Percentiles rank a stretch among this genome's conserved stretches.
Evolutionary conservation across 2,113 vertebrate genomes (phyloP).

Genomic region (Labrus mixtus): DNA sequence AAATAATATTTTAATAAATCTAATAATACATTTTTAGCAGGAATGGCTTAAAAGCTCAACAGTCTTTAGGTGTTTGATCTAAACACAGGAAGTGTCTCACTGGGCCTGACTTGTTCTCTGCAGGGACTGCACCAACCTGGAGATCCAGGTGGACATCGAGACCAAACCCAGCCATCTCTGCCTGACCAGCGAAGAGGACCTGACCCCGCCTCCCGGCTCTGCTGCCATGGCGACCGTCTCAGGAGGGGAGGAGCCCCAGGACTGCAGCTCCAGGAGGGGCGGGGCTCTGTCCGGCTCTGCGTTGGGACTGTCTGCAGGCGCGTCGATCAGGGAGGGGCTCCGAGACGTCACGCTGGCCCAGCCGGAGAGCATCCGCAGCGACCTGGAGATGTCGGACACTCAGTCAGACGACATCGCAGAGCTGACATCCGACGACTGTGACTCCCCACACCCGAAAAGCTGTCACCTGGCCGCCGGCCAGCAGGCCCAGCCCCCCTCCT

Average conservation of each 20-base stretch:
- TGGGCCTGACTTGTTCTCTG: background rate
- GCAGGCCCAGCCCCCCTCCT: constrained; percentile 68
- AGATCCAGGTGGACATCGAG: constrained; percentile 99
- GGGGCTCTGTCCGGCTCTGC: constrained; percentile 74
- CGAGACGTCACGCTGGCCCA: constrained; percentile 95
- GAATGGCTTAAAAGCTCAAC: no score
- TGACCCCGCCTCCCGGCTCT: constrained; percentile 85
- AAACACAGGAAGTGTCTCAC: no score
- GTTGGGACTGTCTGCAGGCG: constrained; percentile 76
- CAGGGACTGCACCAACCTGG: constrained; percentile 98
- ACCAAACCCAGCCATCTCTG: constrained; percentile 97
- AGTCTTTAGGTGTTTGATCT: no score
- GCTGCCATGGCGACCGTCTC: constrained; percentile 66
- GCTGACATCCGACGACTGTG: constrained; percentile 95
- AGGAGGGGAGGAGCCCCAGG: constrained; percentile 84
- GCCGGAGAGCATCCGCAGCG: constrained; percentile 97
- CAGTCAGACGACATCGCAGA: constrained; percentile 97
- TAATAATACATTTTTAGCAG: no score
- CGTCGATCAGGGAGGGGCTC: constrained; percentile 84
- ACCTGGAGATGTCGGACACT: constrained; percentile 98
- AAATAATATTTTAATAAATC: no score
- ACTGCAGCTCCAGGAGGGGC: constrained; percentile 84
- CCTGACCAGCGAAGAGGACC: constrained; percentile 95
- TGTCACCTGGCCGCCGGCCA: constrained; percentile 49
- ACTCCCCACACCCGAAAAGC: constrained; percentile 87